Evolutionary conservation across 2,113 vertebrate species (phyloP).

Genomic region (Pseudopipra pipra): DNA sequence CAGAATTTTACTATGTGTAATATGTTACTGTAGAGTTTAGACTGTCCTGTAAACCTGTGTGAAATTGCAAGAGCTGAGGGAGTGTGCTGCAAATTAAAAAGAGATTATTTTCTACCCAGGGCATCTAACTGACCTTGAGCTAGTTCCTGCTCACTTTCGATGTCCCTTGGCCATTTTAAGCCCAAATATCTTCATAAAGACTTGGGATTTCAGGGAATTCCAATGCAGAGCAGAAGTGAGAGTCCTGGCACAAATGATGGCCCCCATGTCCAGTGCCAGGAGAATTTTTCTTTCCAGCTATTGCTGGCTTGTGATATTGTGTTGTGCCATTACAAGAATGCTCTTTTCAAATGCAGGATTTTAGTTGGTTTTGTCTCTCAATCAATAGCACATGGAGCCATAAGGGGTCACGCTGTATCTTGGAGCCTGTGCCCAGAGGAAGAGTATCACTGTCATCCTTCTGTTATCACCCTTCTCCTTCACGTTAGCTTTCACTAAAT

Average conservation of each 20-base stretch:
- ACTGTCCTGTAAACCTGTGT: background rate
- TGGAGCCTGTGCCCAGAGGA: background rate
- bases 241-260: background rate
- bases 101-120: background rate
- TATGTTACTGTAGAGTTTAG: background rate
- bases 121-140: background rate
- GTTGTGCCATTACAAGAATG: background rate
- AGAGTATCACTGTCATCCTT: background rate
- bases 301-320: accelerated
- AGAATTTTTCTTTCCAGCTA: background rate
- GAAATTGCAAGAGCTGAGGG: background rate
- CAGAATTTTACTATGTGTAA: background rate
- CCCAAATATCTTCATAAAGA: background rate
- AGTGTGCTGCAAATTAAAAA: background rate
- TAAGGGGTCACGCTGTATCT: background rate
- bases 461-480: background rate
- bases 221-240: background rate
- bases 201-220: background rate
- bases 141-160: background rate
- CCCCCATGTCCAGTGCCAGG: background rate
- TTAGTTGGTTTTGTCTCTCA: background rate
- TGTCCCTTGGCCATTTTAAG: background rate
- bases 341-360: background rate
- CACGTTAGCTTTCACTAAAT: background rate
- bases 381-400: background rate